phyloP scores from a whole-genome alignment of 2,113 vertebrate genomes.

The Pagrus major region DNA sequence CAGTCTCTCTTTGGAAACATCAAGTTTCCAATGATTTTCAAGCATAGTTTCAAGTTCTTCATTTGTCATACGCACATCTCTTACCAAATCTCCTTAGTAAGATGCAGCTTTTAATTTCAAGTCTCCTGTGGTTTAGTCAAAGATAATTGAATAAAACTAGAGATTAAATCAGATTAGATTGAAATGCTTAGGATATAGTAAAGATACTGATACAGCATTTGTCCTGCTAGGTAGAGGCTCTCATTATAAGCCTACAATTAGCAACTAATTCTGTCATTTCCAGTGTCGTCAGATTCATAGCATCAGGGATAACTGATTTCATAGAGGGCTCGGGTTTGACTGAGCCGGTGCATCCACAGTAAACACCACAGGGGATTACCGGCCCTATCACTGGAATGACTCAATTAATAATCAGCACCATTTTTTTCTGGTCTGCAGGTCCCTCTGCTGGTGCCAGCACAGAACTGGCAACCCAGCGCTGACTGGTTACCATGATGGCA shows the following conservation, averaged over 20 bases:
- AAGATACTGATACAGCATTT: neutral
- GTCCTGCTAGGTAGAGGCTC: neutral
- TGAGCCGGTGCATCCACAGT: conserved; percentile 11
- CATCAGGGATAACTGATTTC: neutral
- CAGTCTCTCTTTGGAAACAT: neutral
- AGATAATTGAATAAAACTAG: neutral
- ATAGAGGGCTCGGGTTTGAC: neutral
- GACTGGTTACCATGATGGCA: neutral
- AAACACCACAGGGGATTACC: conserved; percentile 28
- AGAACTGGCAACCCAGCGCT: conserved; percentile 29
- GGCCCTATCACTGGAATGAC: neutral
- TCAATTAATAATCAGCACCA: conserved; percentile 32
- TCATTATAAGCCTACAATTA: neutral
- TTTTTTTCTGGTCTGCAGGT: conserved; percentile 61
- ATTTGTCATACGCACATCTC: neutral
- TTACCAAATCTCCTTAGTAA: neutral
- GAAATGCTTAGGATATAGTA: neutral
- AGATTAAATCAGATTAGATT: conserved; percentile 1
- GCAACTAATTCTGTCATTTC: neutral
- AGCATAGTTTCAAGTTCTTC: too few relatives aligned
- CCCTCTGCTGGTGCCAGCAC: conserved; percentile 66
- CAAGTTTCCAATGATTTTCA: neutral
- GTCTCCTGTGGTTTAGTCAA: neutral
- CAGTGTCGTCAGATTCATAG: conserved; percentile 5
- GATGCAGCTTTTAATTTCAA: neutral